These are phyloP conservation scores for Ophion ventricosus DNA, from an alignment of 2,888 invertebrate genomes.

Conservation along the genomic window DNA sequence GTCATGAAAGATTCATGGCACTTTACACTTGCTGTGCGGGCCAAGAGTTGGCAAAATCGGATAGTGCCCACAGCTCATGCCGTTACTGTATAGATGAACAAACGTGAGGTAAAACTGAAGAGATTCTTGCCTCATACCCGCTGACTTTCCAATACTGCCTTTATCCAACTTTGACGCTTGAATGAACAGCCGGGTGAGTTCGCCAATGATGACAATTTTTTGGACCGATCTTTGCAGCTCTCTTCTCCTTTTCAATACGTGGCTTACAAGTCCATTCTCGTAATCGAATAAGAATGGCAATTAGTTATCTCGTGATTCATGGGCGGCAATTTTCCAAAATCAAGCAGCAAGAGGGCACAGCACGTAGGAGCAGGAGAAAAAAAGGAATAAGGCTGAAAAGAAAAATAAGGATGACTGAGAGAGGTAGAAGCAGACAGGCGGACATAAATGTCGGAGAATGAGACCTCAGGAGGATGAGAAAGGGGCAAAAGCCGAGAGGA, in stretches of 20 bases:
- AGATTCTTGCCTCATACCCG: conserved; percentile 7
- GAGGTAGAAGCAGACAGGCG: conserved; percentile 17
- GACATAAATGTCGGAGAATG: conserved; percentile 30
- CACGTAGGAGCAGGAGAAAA: neutral
- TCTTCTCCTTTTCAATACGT: too few relatives aligned
- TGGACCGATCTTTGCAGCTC: too few relatives aligned
- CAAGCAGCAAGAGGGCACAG: neutral
- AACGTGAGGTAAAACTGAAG: conserved; percentile 26
- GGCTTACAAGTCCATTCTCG: too few relatives aligned
- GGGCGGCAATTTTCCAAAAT: neutral
- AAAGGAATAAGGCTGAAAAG: neutral
- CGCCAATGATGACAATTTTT: neutral
- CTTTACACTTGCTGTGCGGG: conserved; percentile 64
- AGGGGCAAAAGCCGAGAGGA: conserved; percentile 54
- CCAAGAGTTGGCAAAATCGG: conserved; percentile 73
- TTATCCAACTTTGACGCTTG: neutral
- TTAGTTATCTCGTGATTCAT: too few relatives aligned
- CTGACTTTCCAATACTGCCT: conserved; percentile 6
- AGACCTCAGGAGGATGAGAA: conserved; percentile 28
- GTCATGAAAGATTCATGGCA: conserved; percentile 82
- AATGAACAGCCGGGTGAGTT: neutral
- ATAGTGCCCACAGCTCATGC: conserved; percentile 68
- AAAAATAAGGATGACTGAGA: conserved; percentile 22
- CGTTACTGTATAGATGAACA: conserved; percentile 32
- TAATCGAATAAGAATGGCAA: too few relatives aligned